Percentiles rank a stretch among this genome's conserved stretches.
These are phyloP conservation scores for Okapia johnstoni DNA, from an alignment of 2,113 vertebrate genomes.

Conservation along the genomic window DNA sequence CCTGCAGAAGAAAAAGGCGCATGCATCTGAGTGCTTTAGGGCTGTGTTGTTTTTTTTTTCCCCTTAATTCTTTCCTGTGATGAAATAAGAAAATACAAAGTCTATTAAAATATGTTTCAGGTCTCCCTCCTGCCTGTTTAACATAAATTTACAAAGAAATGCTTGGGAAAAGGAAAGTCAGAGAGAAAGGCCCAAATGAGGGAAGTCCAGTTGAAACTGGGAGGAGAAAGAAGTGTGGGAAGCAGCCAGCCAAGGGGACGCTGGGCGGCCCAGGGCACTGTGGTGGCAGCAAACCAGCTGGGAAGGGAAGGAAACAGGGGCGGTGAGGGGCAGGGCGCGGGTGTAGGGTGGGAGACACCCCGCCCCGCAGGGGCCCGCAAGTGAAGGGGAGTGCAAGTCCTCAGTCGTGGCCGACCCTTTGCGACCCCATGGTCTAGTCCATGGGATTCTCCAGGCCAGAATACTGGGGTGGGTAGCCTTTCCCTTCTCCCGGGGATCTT, in stretches of 20 bases:
- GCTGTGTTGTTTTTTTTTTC: neutral
- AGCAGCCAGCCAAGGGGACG: neutral
- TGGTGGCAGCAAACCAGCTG: neutral
- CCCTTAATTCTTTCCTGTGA: neutral
- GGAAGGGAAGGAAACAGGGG: neutral
- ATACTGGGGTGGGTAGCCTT: neutral
- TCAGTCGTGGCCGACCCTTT: neutral
- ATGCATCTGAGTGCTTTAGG: neutral
- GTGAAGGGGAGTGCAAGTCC: neutral
- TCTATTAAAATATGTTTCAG: neutral
- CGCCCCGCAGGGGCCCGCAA: accelerated
- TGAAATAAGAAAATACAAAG: neutral
- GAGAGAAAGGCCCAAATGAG: neutral
- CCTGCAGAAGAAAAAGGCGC: neutral
- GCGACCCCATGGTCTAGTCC: neutral
- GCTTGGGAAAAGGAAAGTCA: neutral
- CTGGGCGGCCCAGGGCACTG: neutral
- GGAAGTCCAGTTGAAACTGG: neutral
- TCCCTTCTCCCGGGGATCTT: neutral
- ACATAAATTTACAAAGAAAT: neutral
- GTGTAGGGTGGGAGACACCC: neutral
- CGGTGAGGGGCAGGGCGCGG: accelerated
- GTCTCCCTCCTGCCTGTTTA: neutral
- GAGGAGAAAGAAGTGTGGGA: neutral
- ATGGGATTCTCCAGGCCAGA: neutral